Percentiles rank a stretch among this genome's conserved stretches.
These are phyloP conservation scores for Lysiphlebus fabarum DNA, from an alignment of 1,140 invertebrate genomes.

Conservation along the genomic window DNA sequence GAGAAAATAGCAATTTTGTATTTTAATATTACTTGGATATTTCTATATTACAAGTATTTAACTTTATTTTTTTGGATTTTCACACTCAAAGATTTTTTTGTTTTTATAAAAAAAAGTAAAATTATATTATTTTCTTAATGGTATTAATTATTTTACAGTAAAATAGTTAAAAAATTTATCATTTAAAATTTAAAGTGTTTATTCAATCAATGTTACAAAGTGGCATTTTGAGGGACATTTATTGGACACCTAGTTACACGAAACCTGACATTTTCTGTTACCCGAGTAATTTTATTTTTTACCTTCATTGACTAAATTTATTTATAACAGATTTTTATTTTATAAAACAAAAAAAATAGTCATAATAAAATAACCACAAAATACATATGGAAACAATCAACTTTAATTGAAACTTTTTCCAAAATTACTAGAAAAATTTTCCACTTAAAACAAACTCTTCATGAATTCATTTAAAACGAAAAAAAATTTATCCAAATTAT, in stretches of 20 bases:
- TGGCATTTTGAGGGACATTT: not conserved
- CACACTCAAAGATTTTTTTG: too few relatives aligned
- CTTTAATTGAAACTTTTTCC: too few relatives aligned
- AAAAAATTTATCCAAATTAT: too few relatives aligned
- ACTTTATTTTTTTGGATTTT: too few relatives aligned
- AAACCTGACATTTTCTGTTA: constrained; percentile 6
- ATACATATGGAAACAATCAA: not conserved
- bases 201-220: not conserved
- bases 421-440: too few relatives aligned
- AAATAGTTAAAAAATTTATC: not conserved
- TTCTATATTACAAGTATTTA: too few relatives aligned
- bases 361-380: not conserved
- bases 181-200: not conserved
- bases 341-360: constrained; percentile 4
- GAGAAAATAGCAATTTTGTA: too few relatives aligned
- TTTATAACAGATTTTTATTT: constrained; percentile 3
- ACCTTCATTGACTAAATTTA: constrained; percentile 4
- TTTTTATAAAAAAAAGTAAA: not conserved
- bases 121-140: not conserved
- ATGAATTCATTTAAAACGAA: too few relatives aligned
- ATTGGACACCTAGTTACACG: not conserved
- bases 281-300: constrained; percentile 15
- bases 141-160: too few relatives aligned
- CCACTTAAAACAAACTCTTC: too few relatives aligned
- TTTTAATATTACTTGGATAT: too few relatives aligned